Base-by-base conservation (phyloP, 2,113 vertebrate genomes). In the Dicentrarchus labrax region DNA sequence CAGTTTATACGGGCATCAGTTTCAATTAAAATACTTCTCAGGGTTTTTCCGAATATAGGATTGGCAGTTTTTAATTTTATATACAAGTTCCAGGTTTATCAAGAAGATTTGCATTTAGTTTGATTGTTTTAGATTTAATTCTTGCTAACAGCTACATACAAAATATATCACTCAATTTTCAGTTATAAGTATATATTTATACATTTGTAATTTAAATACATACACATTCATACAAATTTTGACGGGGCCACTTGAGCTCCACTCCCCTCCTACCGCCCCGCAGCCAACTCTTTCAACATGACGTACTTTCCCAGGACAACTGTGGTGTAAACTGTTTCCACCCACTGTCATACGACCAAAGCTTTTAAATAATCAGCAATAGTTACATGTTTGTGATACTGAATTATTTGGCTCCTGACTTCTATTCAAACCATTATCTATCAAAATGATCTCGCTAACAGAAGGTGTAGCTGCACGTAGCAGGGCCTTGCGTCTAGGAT, bases 141-240 rank as follows among this genome's bases (percentile, higher is more conserved):
- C 67, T 84, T 62, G 43, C 84, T 72, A 76, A 92, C 74, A 78
- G 76, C 88, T 86, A 93, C 90, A 90, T 92, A 94, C 88, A 93
- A 94, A 94, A 94, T 92, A 93, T 92, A 92, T 93, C 76, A 93
- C 84, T 91, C 30, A 39, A 78, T 90, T 88, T 79, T 76, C 71
- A 86, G 59, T 79, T 88, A 80, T 75, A 86, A 88, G 80, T 88
- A 88, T 89, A 89, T 84, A 88, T 86, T 90, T 90, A 57, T 92
- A 94, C 88, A 91, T 82, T 84, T 86, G 68, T 84, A 62, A 75
- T 87, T 85, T 65, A 86, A 91, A 90, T 86, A 88, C 87, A 75
- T 83, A 87, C 43, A 87, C 73, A 50, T 85, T 90, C 76, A 74
- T 79, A 83, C 72, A 86, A 86, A 83, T 56, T 53, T 45, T 56